phyloP scores from a whole-genome alignment of 2,888 invertebrate genomes.

The Molanna angustata region DNA sequence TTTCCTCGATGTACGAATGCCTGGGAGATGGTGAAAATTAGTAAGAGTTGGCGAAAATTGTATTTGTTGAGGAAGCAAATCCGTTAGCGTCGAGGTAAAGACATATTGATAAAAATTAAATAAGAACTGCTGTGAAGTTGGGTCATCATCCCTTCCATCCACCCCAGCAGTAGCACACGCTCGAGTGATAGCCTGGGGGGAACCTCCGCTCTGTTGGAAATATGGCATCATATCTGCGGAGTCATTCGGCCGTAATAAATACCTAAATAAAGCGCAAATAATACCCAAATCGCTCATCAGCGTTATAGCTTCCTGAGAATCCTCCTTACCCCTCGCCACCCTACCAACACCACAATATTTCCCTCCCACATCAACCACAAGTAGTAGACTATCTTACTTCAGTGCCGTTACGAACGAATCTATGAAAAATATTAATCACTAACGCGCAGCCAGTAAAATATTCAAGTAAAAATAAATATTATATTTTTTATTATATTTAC shows the following conservation, averaged over 20 bases:
- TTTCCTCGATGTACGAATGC: too few species aligned
- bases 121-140: constrained; percentile 15
- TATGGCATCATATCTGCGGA: constrained; percentile 51
- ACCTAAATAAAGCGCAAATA: constrained; percentile 66
- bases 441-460: too few species aligned
- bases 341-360: constrained; percentile 18
- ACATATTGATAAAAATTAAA: constrained; percentile 9
- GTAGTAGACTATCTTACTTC: too few species aligned
- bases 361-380: constrained; percentile 1
- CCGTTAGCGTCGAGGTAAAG: too few species aligned
- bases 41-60: too few species aligned
- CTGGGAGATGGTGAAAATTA: too few species aligned
- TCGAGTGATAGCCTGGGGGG: constrained; percentile 8
- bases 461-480: too few species aligned
- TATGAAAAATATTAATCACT: too few species aligned
- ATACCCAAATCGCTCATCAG: constrained; percentile 62
- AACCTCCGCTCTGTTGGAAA: constrained; percentile 12
- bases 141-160: neutral
- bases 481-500: too few species aligned
- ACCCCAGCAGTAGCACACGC: constrained; percentile 12
- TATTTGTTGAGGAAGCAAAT: too few species aligned
- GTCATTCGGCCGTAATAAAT: constrained; percentile 60
- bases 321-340: constrained; percentile 37
- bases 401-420: too few species aligned
- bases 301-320: constrained; percentile 40